Evolutionary conservation across 2,888 invertebrate species (phyloP).

Genomic region (Drosophila aldrichi): DNA sequence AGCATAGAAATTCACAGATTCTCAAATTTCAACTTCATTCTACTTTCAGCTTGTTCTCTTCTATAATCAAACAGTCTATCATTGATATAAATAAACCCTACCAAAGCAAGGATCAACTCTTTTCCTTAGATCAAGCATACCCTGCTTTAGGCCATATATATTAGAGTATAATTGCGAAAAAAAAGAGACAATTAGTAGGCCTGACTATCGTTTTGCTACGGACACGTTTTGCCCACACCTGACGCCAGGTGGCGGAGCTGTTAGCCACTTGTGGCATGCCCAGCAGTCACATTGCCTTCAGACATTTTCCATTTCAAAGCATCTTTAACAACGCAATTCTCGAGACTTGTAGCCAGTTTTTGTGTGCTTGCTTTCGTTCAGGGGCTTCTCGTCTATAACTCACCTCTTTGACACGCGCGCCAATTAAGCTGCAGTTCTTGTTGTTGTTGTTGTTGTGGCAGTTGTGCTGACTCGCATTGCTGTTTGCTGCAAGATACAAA

Average conservation of each 20-base stretch:
- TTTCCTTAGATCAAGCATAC: not conserved
- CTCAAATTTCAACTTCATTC: too few species aligned
- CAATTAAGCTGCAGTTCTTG: slow-evolving; percentile 54
- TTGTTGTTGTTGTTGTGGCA: slow-evolving; percentile 36
- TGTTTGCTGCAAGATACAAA: slow-evolving; percentile 52
- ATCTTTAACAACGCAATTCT: slow-evolving; percentile 15
- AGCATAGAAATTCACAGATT: too few species aligned
- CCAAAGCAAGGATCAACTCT: not conserved
- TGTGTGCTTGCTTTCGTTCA: slow-evolving; percentile 3
- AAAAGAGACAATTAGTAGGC: slow-evolving; percentile 38
- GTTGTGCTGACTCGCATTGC: slow-evolving; percentile 43
- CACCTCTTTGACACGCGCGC: slow-evolving; percentile 70
- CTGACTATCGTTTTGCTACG: slow-evolving; percentile 18
- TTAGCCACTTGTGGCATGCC: slow-evolving; percentile 77
- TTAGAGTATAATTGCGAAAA: slow-evolving; percentile 16
- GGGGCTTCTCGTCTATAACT: slow-evolving; percentile 45
- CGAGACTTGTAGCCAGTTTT: slow-evolving; percentile 29
- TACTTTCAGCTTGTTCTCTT: not conserved
- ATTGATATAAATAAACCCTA: not conserved
- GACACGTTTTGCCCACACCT: slow-evolving; percentile 53
- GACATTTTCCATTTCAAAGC: slow-evolving; percentile 45
- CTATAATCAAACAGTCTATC: not conserved
- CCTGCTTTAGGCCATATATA: too few species aligned
- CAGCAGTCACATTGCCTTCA: slow-evolving; percentile 55
- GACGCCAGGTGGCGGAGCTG: slow-evolving; percentile 18